These are phyloP conservation scores for Catamblyrhynchus diadema DNA, from an alignment of 2,797 vertebrate species.

Conservation along the genomic window DNA sequence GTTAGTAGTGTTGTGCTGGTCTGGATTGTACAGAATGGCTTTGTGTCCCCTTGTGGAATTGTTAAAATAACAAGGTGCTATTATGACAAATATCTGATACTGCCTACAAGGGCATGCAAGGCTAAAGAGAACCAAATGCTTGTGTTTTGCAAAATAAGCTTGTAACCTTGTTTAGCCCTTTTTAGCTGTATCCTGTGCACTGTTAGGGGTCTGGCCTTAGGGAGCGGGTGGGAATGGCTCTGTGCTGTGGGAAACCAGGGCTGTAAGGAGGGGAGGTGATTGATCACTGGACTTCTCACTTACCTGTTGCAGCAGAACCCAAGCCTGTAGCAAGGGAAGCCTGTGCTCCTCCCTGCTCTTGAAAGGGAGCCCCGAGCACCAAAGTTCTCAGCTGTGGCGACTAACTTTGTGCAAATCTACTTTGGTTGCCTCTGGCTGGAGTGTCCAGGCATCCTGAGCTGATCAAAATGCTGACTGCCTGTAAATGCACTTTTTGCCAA, in stretches of 20 bases:
- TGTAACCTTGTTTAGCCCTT: neutral
- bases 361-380: neutral
- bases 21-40: neutral
- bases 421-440: neutral
- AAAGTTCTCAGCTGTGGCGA: neutral
- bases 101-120: neutral
- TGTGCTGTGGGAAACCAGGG: neutral
- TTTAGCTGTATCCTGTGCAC: neutral
- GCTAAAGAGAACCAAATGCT: neutral
- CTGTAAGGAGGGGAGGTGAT: neutral
- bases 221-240: rapidly evolving
- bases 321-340: neutral
- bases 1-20: neutral
- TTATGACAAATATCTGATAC: neutral
- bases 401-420: neutral
- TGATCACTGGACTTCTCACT: rapidly evolving
- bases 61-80: neutral
- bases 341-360: neutral
- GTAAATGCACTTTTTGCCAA: neutral
- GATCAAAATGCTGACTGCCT: neutral
- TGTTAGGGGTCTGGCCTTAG: neutral
- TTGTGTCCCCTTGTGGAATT: neutral
- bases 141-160: neutral
- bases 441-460: neutral
- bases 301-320: neutral